These are phyloP conservation scores for Eretmochelys imbricata DNA, from an alignment of 2,113 vertebrate species.

Conservation along the genomic window DNA sequence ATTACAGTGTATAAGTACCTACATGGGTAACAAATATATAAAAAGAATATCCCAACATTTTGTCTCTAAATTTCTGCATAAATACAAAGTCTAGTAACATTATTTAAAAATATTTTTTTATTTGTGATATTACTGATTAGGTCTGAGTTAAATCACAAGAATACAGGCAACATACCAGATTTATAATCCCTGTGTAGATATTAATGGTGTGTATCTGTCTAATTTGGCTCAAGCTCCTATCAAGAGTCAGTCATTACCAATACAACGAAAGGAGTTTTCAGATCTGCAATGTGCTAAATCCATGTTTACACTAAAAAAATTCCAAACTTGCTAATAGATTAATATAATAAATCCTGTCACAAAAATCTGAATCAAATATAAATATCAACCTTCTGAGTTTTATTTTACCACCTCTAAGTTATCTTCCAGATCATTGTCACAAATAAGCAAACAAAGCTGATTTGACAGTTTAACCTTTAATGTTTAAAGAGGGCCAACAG, in stretches of 20 bases:
- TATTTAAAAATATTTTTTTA: neutral
- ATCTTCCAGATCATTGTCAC: neutral
- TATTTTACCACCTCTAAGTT: neutral
- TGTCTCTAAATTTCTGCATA: neutral
- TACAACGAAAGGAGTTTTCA: neutral
- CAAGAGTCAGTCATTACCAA: neutral
- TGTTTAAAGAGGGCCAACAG: neutral
- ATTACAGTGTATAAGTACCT: neutral
- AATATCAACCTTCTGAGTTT: neutral
- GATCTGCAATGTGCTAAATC: neutral
- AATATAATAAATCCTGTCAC: neutral
- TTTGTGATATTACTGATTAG: neutral
- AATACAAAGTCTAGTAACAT: neutral
- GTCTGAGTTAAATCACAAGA: neutral
- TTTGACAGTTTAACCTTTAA: neutral
- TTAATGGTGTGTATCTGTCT: neutral
- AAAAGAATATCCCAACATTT: neutral
- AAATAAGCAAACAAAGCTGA: neutral
- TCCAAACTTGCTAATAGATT: neutral
- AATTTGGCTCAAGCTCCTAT: neutral
- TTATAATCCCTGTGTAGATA: neutral
- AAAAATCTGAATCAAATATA: neutral
- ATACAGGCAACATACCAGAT: neutral
- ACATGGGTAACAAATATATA: neutral
- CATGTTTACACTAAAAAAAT: neutral